These are phyloP conservation scores for Patella pellucida DNA, from an alignment of 2,888 invertebrate species.

Conservation along the genomic window DNA sequence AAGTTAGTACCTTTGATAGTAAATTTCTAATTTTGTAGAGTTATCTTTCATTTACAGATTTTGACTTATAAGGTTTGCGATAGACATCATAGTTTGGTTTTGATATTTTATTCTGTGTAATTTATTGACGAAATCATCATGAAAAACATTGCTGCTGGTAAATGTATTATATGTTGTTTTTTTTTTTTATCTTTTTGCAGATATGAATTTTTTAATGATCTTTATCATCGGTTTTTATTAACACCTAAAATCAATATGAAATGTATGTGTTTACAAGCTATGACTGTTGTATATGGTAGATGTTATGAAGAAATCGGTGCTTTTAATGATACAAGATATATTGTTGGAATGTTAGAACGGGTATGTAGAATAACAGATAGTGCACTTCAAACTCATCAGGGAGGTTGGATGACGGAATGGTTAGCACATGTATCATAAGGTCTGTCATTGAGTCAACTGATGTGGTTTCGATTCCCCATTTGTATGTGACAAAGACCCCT, in stretches of 20 bases:
- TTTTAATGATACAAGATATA: slow-evolving; percentile 96
- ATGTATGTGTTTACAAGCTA: slow-evolving; percentile 96
- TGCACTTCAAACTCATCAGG: background rate
- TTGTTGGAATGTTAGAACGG: slow-evolving; percentile 93
- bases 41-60: no score
- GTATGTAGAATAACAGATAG: slow-evolving; percentile 72
- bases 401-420: no score
- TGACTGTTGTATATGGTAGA: slow-evolving; percentile 97
- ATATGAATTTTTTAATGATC: slow-evolving; percentile 94
- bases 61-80: no score
- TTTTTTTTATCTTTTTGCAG: slow-evolving; percentile 46
- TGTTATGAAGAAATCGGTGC: slow-evolving; percentile 97
- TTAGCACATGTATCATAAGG: no score
- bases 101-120: no score
- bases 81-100: no score
- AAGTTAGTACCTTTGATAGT: no score
- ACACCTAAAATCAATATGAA: slow-evolving; percentile 93
- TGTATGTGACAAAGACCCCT: background rate
- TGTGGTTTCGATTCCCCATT: background rate
- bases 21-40: no score
- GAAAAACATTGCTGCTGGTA: no score
- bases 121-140: no score
- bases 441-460: no score
- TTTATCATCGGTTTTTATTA: slow-evolving; percentile 96
- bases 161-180: no score